Evolutionary conservation across 2,113 vertebrate genomes (phyloP).

Genomic region (Mesoclemmys tuberculata): DNA sequence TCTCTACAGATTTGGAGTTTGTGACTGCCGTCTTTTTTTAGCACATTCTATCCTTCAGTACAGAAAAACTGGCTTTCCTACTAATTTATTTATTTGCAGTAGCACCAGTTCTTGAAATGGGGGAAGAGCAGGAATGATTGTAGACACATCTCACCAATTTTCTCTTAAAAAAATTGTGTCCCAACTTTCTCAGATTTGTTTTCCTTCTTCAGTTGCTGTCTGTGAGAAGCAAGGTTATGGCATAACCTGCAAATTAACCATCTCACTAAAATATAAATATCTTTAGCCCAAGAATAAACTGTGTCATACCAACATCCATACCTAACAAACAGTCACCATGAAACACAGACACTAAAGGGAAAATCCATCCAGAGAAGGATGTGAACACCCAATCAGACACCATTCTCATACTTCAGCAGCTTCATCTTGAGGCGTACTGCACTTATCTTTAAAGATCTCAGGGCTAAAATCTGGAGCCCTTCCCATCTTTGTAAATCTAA

Average conservation of each 20-base stretch:
- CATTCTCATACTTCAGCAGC: not conserved
- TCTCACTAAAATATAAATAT: not conserved
- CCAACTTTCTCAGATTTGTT: not conserved
- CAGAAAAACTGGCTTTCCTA: not conserved
- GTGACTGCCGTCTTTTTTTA: not conserved
- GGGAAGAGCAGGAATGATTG: not conserved
- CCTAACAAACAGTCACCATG: not conserved
- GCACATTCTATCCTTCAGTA: not conserved
- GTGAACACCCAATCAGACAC: not conserved
- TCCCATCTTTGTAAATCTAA: not conserved
- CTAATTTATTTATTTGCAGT: not conserved
- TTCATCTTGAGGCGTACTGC: not conserved
- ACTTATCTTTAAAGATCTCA: not conserved
- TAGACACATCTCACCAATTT: not conserved
- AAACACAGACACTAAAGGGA: not conserved
- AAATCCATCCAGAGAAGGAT: not conserved
- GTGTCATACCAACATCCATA: not conserved
- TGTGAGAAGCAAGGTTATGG: not conserved
- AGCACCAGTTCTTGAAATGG: not conserved
- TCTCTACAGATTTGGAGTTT: not conserved
- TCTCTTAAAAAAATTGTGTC: not conserved
- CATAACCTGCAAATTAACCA: not conserved
- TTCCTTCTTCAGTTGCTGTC: not conserved
- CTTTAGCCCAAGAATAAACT: not conserved
- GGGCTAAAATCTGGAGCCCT: not conserved